phyloP scores from a whole-genome alignment of 2,113 vertebrate species.

The Hiodon alosoides region DNA sequence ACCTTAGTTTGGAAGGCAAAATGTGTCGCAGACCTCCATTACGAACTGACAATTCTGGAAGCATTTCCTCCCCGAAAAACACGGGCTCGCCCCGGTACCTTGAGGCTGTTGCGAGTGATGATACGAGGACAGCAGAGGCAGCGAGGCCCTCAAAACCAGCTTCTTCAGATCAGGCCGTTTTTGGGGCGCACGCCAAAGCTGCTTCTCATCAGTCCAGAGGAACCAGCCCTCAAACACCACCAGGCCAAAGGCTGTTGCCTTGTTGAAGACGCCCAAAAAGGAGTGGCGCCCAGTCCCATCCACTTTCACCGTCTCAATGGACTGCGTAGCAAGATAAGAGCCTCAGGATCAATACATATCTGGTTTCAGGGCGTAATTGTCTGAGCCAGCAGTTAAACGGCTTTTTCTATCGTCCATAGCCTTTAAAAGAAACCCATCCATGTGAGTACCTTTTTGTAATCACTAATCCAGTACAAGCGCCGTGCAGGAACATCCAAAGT shows the following conservation, averaged over 20 bases:
- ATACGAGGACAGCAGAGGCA: conserved; percentile 59
- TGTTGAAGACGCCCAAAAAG: conserved; percentile 59
- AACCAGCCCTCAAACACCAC: conserved; percentile 70
- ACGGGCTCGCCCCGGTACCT: conserved; percentile 48
- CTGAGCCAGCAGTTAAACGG: too few species aligned
- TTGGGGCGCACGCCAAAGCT: conserved; percentile 55
- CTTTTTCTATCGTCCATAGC: too few species aligned
- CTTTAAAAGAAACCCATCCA: too few species aligned
- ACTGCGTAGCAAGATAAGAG: conserved; percentile 52
- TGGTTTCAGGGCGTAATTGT: too few species aligned
- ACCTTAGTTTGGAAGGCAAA: conserved; percentile 31
- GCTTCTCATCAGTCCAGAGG: conserved; percentile 69
- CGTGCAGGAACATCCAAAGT: conserved; percentile 65
- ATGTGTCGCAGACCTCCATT: background rate
- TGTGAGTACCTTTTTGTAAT: conserved; percentile 67
- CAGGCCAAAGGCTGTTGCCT: conserved; percentile 49
- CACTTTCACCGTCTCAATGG: conserved; percentile 71
- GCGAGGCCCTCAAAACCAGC: conserved; percentile 48
- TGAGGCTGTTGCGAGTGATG: conserved; percentile 68
- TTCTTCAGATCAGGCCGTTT: conserved; percentile 42
- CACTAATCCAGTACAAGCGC: conserved; percentile 83
- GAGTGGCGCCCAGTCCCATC: conserved; percentile 69
- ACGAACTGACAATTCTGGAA: too few species aligned
- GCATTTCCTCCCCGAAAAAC: too few species aligned
- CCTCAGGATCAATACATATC: background rate